Base-by-base conservation (phyloP, 2,888 invertebrate species). In the Parthenolecanium corni region DNA sequence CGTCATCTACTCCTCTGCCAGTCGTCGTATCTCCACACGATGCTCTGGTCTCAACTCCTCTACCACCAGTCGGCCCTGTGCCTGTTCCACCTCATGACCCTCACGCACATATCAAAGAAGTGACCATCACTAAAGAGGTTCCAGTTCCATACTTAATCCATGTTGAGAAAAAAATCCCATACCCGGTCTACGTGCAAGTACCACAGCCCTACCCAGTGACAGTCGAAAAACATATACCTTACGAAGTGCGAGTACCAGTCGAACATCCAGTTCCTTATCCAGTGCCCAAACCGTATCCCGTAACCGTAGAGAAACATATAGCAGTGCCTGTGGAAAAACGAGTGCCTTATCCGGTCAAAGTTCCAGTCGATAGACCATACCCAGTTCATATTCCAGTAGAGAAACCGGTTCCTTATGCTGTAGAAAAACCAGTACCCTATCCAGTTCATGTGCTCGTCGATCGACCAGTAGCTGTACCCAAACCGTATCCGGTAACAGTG, bases 151-250 rank as follows among this genome's bases (percentile, higher is more conserved):
- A 84, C 66, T 84, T 87, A 3, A 81, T 89, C 36, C 68, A 68
- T 53, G 66, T 70, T 54, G 70, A 70, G 54, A 70, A 70, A 66
- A 79, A 86, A 66, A 79, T 88, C 0, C 83, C 88, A 0, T 84
- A 84, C 71, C 83, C 88, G 69, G 84, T 89, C 67, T 83, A 85
- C 77, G 84, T 85, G 49, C 82, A 77, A 66, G 85, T 85, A 42
- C 68, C 68, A 6, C 66, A 67, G 31, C 71, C 71, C 16, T 69
- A 69, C 61, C 76, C 85, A 40, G 78, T 88, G 0, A 70, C 70
- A 20, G 70, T 70, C 36, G 70, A 70, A 64, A 68, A 70, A 64
- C 78, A 83, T 42, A 82, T 82, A 69, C 85, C 86, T 0, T 81
- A 86, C 68, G 82, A 85, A 1, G 81, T 89, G 0, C 84, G 85